Conservation (phyloP, 2,113 vertebrate genomes). For the Scatophagus argus region DNA sequence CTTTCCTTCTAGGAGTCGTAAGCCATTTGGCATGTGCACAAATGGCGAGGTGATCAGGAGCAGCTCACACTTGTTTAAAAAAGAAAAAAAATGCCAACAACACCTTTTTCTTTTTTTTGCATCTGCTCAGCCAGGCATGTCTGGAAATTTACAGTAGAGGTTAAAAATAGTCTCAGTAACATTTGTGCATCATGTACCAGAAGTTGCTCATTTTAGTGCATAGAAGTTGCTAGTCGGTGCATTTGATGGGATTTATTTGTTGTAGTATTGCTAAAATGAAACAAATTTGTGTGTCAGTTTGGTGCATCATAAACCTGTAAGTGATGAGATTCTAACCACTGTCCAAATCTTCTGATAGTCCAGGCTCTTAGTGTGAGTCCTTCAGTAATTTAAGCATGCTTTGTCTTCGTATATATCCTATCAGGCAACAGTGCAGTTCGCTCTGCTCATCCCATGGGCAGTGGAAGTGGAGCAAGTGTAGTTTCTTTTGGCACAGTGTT, state of each 20-base stretch:
- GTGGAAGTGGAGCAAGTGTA: conserved; percentile 25
- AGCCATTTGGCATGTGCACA: conserved; percentile 51
- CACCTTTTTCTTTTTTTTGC: neutral
- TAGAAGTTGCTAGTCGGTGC: neutral
- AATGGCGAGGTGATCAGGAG: conserved; percentile 16
- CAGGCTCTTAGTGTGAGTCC: neutral
- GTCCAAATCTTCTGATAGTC: neutral
- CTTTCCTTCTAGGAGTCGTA: conserved; percentile 15
- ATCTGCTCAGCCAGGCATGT: conserved; percentile 19
- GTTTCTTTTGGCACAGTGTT: conserved; percentile 35
- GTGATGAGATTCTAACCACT: conserved; percentile 9
- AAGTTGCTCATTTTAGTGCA: conserved; percentile 1
- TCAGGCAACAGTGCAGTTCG: conserved; percentile 22
- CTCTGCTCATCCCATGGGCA: conserved; percentile 20
- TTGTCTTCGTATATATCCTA: neutral
- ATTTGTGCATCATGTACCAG: neutral
- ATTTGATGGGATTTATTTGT: neutral
- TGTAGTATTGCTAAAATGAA: neutral
- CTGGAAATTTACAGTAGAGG: conserved; percentile 15
- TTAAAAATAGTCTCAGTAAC: neutral
- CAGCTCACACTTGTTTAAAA: conserved; percentile 23
- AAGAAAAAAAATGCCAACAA: too few relatives aligned
- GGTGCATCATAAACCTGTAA: neutral
- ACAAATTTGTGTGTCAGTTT: neutral
- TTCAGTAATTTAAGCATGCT: conserved; percentile 5